Base-by-base conservation (phyloP, 1,140 invertebrate genomes). In the Conus betulinus region DNA sequence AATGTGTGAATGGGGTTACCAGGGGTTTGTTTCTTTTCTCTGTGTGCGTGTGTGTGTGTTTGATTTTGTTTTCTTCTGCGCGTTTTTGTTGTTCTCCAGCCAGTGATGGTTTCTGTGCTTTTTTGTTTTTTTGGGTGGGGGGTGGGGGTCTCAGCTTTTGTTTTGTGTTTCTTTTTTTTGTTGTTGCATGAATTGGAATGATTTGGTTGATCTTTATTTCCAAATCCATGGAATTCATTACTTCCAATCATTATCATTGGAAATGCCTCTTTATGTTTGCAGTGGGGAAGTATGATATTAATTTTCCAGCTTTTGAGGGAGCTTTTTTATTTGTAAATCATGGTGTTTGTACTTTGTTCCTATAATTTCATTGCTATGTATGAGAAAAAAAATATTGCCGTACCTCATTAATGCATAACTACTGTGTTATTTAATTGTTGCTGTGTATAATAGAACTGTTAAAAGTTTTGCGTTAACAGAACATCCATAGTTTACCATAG, bases 151-250 rank as follows among this genome's bases (percentile, higher is more conserved):
- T 20, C 15, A 20, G 76, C 39, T 78, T 39, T 78, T 39, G 39
- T 51, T 81, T 53, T 81, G 5, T 81, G n/a, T 81, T 15, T 23
- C 20, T 53, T 1, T 53, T 15, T 20, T 52, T 23, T 10, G 10
- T 39, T 79, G 27, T 23, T 81, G 79, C 79, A 81, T 81, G 79
- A 81, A 23, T 53, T 81, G 79, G 51, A 81, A 81, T 23, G 8
- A 39, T 74, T 74, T 27, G 25, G 76, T 39, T 39, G 20, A 71
- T 6, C 20, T 71, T n/a, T 71, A 23, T 71, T 71, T 71, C 20
- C 60, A 20, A 63, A 63, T 63, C 60, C 60, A 63, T 63, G 60
- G 17, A 63, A 63, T 13, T 63, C 60, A 63, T 63, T 63, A 20
- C 11, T 71, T 1, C 8, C 57, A 71, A 20, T 71, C 67, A 71